Base-by-base conservation (phyloP, 2,113 vertebrate genomes). In the Clarias gariepinus region DNA sequence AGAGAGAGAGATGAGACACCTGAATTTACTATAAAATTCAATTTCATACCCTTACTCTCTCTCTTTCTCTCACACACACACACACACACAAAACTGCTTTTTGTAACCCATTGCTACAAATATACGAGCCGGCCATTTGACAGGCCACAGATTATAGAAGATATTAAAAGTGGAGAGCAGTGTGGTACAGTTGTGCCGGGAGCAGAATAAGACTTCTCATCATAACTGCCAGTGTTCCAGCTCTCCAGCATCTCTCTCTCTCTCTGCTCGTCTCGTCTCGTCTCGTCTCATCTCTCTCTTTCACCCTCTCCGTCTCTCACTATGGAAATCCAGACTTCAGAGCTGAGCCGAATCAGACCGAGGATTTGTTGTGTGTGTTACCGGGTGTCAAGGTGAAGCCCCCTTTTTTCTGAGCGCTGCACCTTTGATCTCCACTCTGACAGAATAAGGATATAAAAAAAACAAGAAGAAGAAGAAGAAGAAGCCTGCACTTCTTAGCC, bases 131-230 rank as follows among this genome's bases (percentile, higher is more conserved):
- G 64, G 77, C 60, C 19, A n/a, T 84, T 81, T 47, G 52, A 33
- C 47, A 85, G 68, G 10, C 61, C 60, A 55, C 60, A 85, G 82
- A 82, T 85, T 69, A 60, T 28, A 52, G 66, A 28, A 60, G 74
- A 87, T 87, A 87, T 89, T 84, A 74, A 74, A 87, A 87, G 82
- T 66, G 6, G 33, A 85, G 82, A 3, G 33, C 41, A 36, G 28
- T 15, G 33, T 60, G n/a, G 66, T 84, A 16, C 52, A 52, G 47
- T 84, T 80, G 66, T 78, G 79, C 77, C 47, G 6, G 33, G 18
- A n/a, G 83, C 76, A 85, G 36, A 88, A 66, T 71, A 73, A 68
- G 36, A 81, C 60, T 85, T 52, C 85, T 73, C 85, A 80, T 89
- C 81, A 47, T 58, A 83, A 86, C 81, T 41, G 74, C 53, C 53